Evolutionary conservation across 1,140 invertebrate genomes (phyloP).

Genomic region (Probaryconus sp.): DNA sequence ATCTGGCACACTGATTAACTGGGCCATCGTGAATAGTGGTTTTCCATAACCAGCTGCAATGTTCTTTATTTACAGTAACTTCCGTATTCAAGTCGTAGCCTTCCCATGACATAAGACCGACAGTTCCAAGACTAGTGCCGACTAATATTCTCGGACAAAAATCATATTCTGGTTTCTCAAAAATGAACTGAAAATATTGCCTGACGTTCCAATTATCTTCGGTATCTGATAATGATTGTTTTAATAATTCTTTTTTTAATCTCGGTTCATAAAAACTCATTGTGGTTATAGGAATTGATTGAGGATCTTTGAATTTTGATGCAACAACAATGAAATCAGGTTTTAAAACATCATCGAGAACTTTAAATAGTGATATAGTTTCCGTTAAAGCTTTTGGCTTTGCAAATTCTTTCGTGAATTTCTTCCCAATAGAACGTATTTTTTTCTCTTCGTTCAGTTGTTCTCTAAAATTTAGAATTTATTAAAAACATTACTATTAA

Average conservation of each 20-base stretch:
- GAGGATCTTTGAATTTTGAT: conserved; percentile 54
- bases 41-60: conserved; percentile 73
- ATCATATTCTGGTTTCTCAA: conserved; percentile 58
- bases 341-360: conserved; percentile 80
- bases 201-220: conserved; percentile 45
- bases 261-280: conserved; percentile 58
- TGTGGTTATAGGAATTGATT: conserved; percentile 60
- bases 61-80: conserved; percentile 79
- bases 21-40: conserved; percentile 83
- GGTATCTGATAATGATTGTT: conserved; percentile 15
- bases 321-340: conserved; percentile 79
- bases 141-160: conserved; percentile 62
- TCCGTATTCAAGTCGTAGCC: conserved; percentile 81
- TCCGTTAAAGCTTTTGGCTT: conserved; percentile 79
- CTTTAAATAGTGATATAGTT: conserved; percentile 80
- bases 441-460: conserved; percentile 61
- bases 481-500: no score
- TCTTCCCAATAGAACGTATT: background rate
- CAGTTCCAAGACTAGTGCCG: conserved; percentile 74
- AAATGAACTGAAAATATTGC: conserved; percentile 58
- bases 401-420: conserved; percentile 12
- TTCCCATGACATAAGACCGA: conserved; percentile 79
- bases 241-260: conserved; percentile 48
- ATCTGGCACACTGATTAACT: conserved; percentile 79
- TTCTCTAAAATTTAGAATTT: background rate